Evolutionary conservation across 1,140 invertebrate species (phyloP).

Genomic region (Temnothorax curvispinosus): DNA sequence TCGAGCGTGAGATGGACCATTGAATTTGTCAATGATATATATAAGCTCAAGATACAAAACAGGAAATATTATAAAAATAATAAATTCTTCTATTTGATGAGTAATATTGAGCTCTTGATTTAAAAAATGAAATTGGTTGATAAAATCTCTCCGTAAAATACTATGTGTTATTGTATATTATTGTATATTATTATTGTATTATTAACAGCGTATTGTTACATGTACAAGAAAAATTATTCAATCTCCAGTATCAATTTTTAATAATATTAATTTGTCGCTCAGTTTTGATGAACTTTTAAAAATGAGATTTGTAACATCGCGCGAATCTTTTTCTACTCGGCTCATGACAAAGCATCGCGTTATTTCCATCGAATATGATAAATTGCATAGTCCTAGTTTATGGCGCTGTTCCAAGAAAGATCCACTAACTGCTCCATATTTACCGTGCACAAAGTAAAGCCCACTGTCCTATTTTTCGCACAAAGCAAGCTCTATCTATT

Average conservation of each 20-base stretch:
- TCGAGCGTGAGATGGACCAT: neutral
- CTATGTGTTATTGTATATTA: neutral
- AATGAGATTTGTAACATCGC: neutral
- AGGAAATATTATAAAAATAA: neutral
- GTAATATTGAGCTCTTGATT: neutral
- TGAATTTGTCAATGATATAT: neutral
- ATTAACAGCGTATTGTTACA: neutral
- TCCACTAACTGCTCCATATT: neutral
- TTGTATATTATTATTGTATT: neutral
- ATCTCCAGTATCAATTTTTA: neutral
- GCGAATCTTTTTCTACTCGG: neutral
- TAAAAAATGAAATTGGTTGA: neutral
- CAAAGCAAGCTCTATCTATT: neutral
- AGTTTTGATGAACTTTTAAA: neutral
- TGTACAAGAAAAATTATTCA: neutral
- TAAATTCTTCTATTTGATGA: neutral
- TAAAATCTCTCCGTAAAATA: neutral
- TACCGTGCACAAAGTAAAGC: neutral
- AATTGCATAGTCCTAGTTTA: constrained; percentile 19
- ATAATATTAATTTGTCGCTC: neutral
- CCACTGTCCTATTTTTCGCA: neutral
- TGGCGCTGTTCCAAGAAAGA: constrained; percentile 8
- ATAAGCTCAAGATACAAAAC: neutral
- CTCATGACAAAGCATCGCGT: neutral
- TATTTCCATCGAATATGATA: constrained; percentile 16